These are phyloP conservation scores for Philhelius pedissequus DNA, from an alignment of 2,888 invertebrate species.

Conservation along the genomic window DNA sequence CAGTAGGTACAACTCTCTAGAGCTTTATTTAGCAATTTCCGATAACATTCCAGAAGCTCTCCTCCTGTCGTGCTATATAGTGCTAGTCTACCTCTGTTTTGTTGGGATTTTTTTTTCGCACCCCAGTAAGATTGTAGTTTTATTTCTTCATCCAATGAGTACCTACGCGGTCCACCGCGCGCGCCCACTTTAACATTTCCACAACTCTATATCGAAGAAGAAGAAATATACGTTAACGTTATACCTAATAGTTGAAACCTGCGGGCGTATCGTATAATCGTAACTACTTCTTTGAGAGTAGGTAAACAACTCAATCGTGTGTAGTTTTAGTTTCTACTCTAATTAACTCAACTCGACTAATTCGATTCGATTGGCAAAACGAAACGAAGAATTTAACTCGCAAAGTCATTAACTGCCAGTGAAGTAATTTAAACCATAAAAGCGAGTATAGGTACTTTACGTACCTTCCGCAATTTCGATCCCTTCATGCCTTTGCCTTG, in stretches of 20 bases:
- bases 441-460: not conserved
- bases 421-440: not conserved
- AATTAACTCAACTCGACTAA: slow-evolving; percentile 59
- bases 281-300: slow-evolving; percentile 51
- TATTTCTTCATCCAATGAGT: slow-evolving; percentile 23
- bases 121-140: slow-evolving; percentile 56
- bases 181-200: not conserved
- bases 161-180: not conserved
- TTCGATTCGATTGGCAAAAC: slow-evolving; percentile 36
- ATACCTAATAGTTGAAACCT: slow-evolving; percentile 24
- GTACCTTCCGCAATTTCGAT: not conserved
- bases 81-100: not conserved
- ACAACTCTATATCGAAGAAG: not conserved
- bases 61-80: too few relatives aligned
- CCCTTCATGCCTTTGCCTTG: not conserved
- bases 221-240: not conserved
- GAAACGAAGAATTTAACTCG: slow-evolving; percentile 9
- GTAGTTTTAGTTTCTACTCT: slow-evolving; percentile 50
- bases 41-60: not conserved
- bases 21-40: slow-evolving; percentile 61
- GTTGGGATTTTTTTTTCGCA: slow-evolving; percentile 42
- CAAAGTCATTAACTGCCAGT: slow-evolving; percentile 1
- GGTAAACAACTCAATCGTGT: slow-evolving; percentile 66
- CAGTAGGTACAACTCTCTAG: slow-evolving; percentile 29
- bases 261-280: slow-evolving; percentile 32